A percentile compares a stretch with the other conserved stretches of the same genome.
Evolutionary conservation across 1,140 invertebrate species (phyloP).

Genomic region (Globodera ellingtonae): DNA sequence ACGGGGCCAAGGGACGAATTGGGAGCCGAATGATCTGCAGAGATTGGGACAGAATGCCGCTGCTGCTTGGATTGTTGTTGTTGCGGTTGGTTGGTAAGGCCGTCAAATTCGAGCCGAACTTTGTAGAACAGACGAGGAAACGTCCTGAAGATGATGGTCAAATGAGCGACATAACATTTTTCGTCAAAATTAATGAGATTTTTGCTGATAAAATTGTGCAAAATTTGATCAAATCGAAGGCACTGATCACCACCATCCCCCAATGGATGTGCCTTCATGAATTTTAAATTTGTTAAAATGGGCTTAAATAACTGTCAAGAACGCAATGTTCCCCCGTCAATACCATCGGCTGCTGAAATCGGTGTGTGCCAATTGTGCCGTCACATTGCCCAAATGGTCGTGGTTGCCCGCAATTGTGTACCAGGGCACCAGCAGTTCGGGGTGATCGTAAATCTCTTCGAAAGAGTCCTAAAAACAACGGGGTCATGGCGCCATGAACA

Average conservation of each 20-base stretch:
- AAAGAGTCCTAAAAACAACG: slow-evolving; percentile 44
- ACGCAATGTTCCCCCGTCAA: not conserved
- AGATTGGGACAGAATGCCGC: not conserved
- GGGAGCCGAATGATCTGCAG: slow-evolving; percentile 27
- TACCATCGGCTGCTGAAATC: slow-evolving; percentile 67
- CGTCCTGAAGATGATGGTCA: slow-evolving; percentile 37
- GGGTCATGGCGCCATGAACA: too few species aligned
- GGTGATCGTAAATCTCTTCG: slow-evolving; percentile 45
- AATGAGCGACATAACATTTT: not conserved
- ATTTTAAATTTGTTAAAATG: too few species aligned
- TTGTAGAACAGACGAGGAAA: slow-evolving; percentile 54
- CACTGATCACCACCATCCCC: too few species aligned
- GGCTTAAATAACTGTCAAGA: too few species aligned
- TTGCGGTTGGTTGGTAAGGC: slow-evolving; percentile 26
- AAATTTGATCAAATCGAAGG: too few species aligned
- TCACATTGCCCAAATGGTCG: slow-evolving; percentile 68
- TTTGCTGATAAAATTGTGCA: too few species aligned
- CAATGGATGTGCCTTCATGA: too few species aligned
- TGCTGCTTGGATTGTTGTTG: not conserved
- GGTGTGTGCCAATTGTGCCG: slow-evolving; percentile 66
- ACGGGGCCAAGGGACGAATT: not conserved
- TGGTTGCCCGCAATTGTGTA: slow-evolving; percentile 69
- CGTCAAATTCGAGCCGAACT: slow-evolving; percentile 34
- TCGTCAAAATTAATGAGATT: not conserved
- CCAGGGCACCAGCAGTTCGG: slow-evolving; percentile 58